Conservation (phyloP, 2,888 invertebrate species). For the Cremastinae sp. region DNA sequence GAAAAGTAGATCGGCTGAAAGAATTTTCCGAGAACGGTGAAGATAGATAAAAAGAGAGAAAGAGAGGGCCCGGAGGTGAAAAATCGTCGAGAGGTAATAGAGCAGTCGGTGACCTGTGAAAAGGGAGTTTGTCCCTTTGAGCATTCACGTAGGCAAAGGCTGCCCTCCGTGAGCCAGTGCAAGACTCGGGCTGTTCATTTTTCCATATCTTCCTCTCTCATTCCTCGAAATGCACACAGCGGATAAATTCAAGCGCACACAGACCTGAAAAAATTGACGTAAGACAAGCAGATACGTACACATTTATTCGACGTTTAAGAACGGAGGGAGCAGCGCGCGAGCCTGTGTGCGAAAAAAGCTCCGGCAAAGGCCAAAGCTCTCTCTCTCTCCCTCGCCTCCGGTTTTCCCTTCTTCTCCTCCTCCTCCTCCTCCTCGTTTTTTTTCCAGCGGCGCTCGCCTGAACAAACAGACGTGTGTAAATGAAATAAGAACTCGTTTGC, state of each 20-base stretch:
- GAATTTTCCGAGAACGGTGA: slow-evolving; percentile 35
- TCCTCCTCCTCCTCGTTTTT: neutral
- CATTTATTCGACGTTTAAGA: neutral
- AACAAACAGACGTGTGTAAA: slow-evolving; percentile 60
- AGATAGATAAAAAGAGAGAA: slow-evolving; percentile 47
- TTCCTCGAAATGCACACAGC: slow-evolving; percentile 21
- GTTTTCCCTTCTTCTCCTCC: slow-evolving; percentile 29
- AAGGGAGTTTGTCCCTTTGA: slow-evolving; percentile 59
- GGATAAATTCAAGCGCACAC: slow-evolving; percentile 28
- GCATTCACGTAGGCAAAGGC: slow-evolving; percentile 52
- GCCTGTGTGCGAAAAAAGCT: neutral
- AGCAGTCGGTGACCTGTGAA: slow-evolving; percentile 62
- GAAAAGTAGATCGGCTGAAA: slow-evolving; percentile 30
- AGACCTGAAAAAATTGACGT: slow-evolving; percentile 12
- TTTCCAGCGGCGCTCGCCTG: slow-evolving; percentile 21
- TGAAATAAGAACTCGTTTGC: slow-evolving; percentile 60
- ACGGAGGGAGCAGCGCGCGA: neutral
- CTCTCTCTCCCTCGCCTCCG: neutral
- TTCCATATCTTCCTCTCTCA: slow-evolving; percentile 24
- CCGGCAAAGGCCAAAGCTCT: neutral
- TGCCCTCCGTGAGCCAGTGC: slow-evolving; percentile 22
- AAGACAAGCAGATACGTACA: slow-evolving; percentile 13
- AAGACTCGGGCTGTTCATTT: slow-evolving; percentile 58
- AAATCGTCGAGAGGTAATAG: slow-evolving; percentile 57
- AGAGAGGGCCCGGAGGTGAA: slow-evolving; percentile 48